These are phyloP conservation scores for Stigmatopora nigra DNA, from an alignment of 2,113 vertebrate genomes.

Conservation along the genomic window DNA sequence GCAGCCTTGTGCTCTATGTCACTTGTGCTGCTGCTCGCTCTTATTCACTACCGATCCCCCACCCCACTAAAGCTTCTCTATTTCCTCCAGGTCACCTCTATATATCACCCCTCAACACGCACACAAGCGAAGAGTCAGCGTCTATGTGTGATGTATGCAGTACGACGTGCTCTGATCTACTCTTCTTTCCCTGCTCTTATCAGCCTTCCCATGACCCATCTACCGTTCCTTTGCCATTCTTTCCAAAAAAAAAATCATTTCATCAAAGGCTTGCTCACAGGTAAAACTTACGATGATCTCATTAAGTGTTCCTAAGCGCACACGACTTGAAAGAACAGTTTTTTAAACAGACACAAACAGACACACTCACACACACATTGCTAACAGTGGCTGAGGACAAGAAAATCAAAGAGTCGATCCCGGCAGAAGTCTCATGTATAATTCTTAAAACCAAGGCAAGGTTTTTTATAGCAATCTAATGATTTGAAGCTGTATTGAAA, in stretches of 20 bases:
- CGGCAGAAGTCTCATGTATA: conserved; percentile 45
- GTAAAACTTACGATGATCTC: conserved; percentile 56
- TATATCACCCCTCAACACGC: conserved; percentile 27
- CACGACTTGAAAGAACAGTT: conserved; percentile 43
- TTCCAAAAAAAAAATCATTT: conserved; percentile 51
- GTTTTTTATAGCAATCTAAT: conserved; percentile 24
- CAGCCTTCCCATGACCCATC: conserved; percentile 35
- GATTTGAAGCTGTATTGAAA: conserved; percentile 24
- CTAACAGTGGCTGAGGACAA: conserved; percentile 34
- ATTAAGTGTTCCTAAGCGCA: conserved; percentile 56
- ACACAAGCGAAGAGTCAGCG: neutral
- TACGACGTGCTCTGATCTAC: neutral
- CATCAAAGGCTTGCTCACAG: conserved; percentile 56
- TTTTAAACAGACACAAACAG: conserved; percentile 17
- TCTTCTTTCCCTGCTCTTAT: conserved; percentile 18
- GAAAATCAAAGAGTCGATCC: conserved; percentile 43
- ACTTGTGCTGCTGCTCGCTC: conserved; percentile 22
- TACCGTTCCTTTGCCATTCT: conserved; percentile 2
- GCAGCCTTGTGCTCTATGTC: conserved; percentile 46
- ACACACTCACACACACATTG: conserved; percentile 19
- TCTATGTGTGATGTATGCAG: neutral
- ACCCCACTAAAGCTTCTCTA: conserved; percentile 27
- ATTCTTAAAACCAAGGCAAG: conserved; percentile 37
- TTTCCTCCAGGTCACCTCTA: conserved; percentile 45
- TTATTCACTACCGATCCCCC: conserved; percentile 12